These are phyloP conservation scores for Drosophila repletoides DNA, from an alignment of 1,140 invertebrate species.

Conservation along the genomic window DNA sequence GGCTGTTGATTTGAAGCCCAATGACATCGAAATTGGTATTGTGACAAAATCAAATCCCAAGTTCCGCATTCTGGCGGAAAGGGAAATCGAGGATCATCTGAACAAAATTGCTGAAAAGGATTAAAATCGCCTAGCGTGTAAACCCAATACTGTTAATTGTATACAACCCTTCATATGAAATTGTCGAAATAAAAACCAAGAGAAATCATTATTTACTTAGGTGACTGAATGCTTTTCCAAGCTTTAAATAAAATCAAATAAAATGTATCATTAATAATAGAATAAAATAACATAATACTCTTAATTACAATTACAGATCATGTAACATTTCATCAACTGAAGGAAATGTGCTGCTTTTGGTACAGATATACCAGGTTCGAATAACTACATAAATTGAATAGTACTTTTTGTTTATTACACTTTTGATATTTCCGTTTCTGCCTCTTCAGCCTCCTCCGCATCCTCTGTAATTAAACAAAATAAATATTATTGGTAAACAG, in stretches of 20 bases:
- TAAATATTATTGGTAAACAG: background rate
- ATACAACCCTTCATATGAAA: too few relatives aligned
- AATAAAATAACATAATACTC: too few relatives aligned
- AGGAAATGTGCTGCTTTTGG: too few relatives aligned
- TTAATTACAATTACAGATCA: too few relatives aligned
- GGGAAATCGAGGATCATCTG: conserved; percentile 95
- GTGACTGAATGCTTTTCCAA: too few relatives aligned
- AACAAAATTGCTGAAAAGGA: conserved; percentile 97
- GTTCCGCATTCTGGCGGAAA: conserved; percentile 92
- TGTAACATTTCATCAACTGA: too few relatives aligned
- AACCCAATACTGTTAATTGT: conserved; percentile 38
- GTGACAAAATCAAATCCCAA: conserved; percentile 92
- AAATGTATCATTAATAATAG: too few relatives aligned
- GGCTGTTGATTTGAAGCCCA: conserved; percentile 97
- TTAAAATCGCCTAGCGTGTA: conserved; percentile 83
- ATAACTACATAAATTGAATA: too few relatives aligned
- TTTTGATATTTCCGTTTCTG: conserved; percentile 71
- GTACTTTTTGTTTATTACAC: background rate
- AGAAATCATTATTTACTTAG: too few relatives aligned
- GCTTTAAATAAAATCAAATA: too few relatives aligned
- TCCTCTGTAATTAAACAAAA: conserved; percentile 68
- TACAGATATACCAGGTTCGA: too few relatives aligned
- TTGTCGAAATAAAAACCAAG: too few relatives aligned
- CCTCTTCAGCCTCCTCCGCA: conserved; percentile 76
- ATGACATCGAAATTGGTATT: conserved; percentile 97